A percentile compares a stretch with the other conserved stretches of the same genome.
Conservation (phyloP, 1,140 invertebrate genomes). For the Aradophagus sp. region DNA sequence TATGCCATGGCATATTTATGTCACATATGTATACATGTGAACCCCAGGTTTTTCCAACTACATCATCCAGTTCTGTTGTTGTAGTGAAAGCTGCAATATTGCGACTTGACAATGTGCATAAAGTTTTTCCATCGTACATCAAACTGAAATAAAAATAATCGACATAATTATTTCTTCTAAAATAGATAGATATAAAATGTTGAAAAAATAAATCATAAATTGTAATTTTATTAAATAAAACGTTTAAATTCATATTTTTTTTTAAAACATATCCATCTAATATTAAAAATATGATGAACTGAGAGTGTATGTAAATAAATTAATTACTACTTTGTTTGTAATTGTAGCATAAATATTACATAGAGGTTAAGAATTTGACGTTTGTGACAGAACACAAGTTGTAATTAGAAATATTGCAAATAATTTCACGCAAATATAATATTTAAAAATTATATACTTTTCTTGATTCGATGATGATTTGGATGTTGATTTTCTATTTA, state of each 20-base stretch:
- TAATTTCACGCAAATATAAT: no score
- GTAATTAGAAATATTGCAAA: no score
- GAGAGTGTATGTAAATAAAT: no score
- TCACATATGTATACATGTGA: slow-evolving; percentile 91
- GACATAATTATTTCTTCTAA: neutral
- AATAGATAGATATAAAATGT: neutral
- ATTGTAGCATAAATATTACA: no score
- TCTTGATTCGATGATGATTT: slow-evolving; percentile 38
- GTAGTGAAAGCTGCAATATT: slow-evolving; percentile 89
- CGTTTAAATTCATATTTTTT: no score
- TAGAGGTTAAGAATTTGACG: neutral
- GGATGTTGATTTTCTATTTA: slow-evolving; percentile 28
- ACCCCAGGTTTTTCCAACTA: slow-evolving; percentile 80
- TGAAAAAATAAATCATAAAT: neutral
- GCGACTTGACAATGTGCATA: slow-evolving; percentile 78
- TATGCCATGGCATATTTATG: slow-evolving; percentile 79
- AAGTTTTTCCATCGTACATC: slow-evolving; percentile 75
- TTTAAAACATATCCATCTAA: no score
- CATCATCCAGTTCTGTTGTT: slow-evolving; percentile 81
- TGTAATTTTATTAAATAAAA: no score
- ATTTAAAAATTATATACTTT: slow-evolving; percentile 15
- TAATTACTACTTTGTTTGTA: no score
- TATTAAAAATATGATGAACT: no score
- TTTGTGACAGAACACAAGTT: no score
- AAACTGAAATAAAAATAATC: slow-evolving; percentile 76